These are phyloP conservation scores for Melanotaenia parkinsoni DNA, from an alignment of 2,797 vertebrate species.

Conservation along the genomic window DNA sequence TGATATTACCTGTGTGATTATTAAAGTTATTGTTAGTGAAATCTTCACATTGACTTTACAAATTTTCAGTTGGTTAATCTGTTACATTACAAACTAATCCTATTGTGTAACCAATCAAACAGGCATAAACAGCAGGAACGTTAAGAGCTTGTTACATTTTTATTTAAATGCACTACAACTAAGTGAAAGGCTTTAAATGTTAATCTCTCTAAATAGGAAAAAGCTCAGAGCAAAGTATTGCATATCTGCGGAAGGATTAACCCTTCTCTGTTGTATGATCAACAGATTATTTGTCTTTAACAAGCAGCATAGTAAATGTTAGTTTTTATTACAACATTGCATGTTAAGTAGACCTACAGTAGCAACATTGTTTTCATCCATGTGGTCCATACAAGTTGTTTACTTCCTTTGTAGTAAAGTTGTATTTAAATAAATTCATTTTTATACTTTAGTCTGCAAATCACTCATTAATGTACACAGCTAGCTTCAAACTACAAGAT, in stretches of 20 bases:
- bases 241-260: background rate
- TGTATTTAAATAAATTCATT: background rate
- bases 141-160: background rate
- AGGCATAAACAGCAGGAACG: background rate
- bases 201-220: constrained; percentile 17
- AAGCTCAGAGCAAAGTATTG: background rate
- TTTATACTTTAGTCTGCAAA: no score
- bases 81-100: background rate
- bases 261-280: background rate
- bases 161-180: background rate
- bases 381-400: background rate
- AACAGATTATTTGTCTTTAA: background rate
- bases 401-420: background rate
- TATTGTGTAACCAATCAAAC: background rate
- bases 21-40: constrained; percentile 18
- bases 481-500: background rate
- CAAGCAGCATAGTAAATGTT: background rate
- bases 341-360: no score
- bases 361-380: background rate
- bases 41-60: background rate
- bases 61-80: background rate
- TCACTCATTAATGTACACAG: no score
- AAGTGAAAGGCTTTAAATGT: background rate
- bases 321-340: background rate
- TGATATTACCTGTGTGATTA: no score